Evolutionary conservation across 1,140 invertebrate genomes (phyloP).

Genomic region (Galleria mellonella): DNA sequence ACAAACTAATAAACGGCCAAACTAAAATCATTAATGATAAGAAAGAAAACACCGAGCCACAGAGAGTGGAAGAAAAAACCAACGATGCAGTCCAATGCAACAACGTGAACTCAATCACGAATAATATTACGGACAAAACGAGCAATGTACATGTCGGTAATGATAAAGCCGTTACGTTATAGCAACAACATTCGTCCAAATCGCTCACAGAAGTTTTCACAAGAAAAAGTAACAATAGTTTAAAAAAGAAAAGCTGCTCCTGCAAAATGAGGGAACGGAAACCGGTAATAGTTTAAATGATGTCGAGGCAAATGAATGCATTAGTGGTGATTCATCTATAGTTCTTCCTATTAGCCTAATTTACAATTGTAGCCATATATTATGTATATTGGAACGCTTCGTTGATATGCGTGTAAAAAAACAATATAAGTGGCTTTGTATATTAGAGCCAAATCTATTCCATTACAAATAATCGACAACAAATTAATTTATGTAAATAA

Average conservation of each 20-base stretch:
- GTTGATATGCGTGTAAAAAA: no score
- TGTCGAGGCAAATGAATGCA: constrained; percentile 1
- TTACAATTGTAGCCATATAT: background rate
- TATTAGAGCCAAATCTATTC: background rate
- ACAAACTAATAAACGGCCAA: constrained; percentile 46
- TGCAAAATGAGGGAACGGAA: constrained; percentile 52
- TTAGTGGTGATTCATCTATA: background rate
- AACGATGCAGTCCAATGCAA: constrained; percentile 4
- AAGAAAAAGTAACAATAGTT: constrained; percentile 35
- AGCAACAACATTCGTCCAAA: constrained; percentile 54
- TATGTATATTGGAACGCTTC: no score
- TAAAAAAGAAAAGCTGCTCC: constrained; percentile 56
- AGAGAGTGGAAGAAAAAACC: constrained; percentile 10
- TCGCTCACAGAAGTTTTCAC: constrained; percentile 38
- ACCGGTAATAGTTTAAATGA: constrained; percentile 44
- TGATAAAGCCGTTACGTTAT: constrained; percentile 42
- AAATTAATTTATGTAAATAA: background rate
- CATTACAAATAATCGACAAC: background rate
- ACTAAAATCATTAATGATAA: constrained; percentile 25
- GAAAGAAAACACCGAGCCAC: constrained; percentile 16
- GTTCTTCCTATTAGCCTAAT: background rate
- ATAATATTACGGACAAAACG: constrained; percentile 4
- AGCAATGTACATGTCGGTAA: constrained; percentile 8
- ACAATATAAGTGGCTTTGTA: background rate
- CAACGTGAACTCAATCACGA: constrained; percentile 9